Conservation (phyloP, 2,888 invertebrate species). For the Bugula neritina region DNA sequence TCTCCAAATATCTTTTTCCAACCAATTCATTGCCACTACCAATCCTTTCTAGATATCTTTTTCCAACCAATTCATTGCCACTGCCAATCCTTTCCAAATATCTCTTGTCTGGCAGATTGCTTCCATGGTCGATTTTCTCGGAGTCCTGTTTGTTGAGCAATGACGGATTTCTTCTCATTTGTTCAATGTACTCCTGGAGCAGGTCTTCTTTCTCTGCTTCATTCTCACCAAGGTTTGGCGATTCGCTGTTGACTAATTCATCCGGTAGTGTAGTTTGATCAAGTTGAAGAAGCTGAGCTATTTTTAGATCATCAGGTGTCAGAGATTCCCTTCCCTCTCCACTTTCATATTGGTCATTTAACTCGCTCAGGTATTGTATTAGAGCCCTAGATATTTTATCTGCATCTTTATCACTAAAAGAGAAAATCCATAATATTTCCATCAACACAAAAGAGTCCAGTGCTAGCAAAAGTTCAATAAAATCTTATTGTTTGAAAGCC, state of each 20-base stretch:
- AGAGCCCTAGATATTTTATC: background rate
- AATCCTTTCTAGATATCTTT: constrained; percentile 11
- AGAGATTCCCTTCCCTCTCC: background rate
- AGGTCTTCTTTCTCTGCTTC: too few relatives aligned
- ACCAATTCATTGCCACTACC: background rate
- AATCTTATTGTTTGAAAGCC: too few relatives aligned
- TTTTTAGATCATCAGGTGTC: background rate
- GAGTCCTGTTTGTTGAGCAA: background rate
- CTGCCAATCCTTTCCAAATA: constrained; percentile 13
- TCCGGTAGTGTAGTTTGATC: background rate
- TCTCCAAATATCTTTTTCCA: background rate
- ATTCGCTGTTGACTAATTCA: too few relatives aligned
- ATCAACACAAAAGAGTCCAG: too few relatives aligned
- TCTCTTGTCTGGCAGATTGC: background rate
- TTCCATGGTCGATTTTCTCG: background rate
- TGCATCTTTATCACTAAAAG: background rate
- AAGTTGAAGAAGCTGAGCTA: background rate
- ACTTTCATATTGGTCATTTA: background rate
- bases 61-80: background rate
- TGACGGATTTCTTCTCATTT: too few relatives aligned
- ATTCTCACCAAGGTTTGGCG: too few relatives aligned
- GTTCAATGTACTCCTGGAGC: too few relatives aligned
- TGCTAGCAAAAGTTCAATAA: too few relatives aligned
- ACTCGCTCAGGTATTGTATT: background rate
- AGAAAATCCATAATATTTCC: too few relatives aligned